A percentile compares a stretch with the other conserved stretches of the same genome.
These are phyloP conservation scores for Zonitis immaculata DNA, from an alignment of 2,888 invertebrate species.

Conservation along the genomic window DNA sequence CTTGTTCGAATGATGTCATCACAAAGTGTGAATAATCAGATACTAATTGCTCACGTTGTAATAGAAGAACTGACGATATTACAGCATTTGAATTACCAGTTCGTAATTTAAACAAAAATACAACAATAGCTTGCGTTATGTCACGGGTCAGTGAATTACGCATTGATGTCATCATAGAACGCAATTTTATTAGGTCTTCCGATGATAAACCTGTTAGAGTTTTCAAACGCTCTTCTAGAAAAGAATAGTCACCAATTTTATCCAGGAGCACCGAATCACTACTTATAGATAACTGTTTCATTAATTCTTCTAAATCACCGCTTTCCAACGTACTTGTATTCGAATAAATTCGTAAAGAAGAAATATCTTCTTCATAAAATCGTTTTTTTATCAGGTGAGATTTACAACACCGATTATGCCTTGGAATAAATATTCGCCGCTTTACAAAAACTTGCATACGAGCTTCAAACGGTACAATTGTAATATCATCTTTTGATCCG, in stretches of 20 bases:
- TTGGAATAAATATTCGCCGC: background rate
- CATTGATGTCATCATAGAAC: background rate
- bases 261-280: background rate
- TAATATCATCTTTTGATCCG: too few species aligned
- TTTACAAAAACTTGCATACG: constrained; percentile 7
- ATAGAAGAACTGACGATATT: constrained; percentile 5
- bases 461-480: constrained; percentile 11
- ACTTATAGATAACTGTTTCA: background rate
- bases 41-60: background rate
- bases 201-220: background rate
- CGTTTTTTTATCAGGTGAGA: constrained; percentile 15
- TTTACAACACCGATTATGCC: background rate
- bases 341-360: constrained; percentile 8
- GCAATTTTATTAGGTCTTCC: background rate
- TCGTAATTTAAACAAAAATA: constrained; percentile 13
- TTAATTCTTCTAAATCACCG: background rate
- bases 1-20: constrained; percentile 3
- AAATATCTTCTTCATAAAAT: constrained; percentile 14
- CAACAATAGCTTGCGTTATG: constrained; percentile 7
- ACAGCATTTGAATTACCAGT: constrained; percentile 9
- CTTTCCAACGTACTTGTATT: background rate
- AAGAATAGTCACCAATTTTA: background rate
- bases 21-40: constrained; percentile 3
- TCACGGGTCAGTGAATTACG: background rate
- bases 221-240: background rate